Base-by-base conservation (phyloP, 2,113 vertebrate genomes). In the Petrocephalus microphthalmus region DNA sequence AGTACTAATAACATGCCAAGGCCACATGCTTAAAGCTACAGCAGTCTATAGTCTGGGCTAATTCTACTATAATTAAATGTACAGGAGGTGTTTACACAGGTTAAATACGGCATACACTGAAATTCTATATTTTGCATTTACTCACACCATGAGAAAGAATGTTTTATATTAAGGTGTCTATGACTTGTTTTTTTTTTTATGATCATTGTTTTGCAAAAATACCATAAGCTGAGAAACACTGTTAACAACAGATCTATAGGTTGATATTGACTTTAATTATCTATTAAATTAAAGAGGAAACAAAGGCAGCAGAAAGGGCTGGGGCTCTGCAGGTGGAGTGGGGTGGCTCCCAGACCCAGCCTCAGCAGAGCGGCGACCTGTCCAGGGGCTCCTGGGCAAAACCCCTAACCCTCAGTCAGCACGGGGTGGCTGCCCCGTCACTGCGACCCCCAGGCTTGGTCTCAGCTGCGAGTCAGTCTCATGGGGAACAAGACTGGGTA, bases 31-130 rank as follows among this genome's bases (percentile, higher is more conserved):
- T 95, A 94, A 94, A 93, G 86, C 82, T 74, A 93, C 93, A 94
- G 92, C 94, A 94, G 90, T 93, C 91, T 90, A 94, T 94, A 93
- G 94, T 95, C 93, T 93, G 89, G 82, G 89, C 91, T 95, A 94
- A 95, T 95, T 95, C 93, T 90, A 91, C 93, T 93, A 94, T 95
- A 95, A 95, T 95, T 95, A 94, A 93, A 94, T 94, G 94, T 94
- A 94, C 94, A 95, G 94, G 93, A 94, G 93, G 93, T 94, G 93
- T 94, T 94, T 93, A 92, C 94, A 92, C 91, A 93, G 92, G 92
- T 92, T 93, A 94, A 95, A 94, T 92, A 94, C 93, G 93, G 93
- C 67, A 83, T 7, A 88, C 85, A 87, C 84, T 88, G 88, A 88
- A 88, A 87, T 45, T 47, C 29, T 45, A 33, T 15, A 45, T 82